phyloP scores from a whole-genome alignment of 2,797 vertebrate genomes.

The Labeo calbasu region DNA sequence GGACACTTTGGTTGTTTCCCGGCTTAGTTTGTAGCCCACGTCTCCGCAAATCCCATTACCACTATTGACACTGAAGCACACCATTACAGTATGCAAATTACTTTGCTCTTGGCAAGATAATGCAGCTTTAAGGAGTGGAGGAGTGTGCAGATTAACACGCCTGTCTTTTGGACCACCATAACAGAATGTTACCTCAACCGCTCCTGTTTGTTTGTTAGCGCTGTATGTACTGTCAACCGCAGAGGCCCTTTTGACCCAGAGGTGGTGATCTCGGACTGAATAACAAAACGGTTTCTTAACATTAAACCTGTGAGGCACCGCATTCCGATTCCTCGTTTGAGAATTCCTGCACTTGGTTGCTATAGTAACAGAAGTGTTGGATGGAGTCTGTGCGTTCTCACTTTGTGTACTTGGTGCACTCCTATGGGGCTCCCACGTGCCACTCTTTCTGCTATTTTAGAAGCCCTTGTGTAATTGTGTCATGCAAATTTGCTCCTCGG shows the following conservation, averaged over 20 bases:
- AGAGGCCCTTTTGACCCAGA: conserved; percentile 56
- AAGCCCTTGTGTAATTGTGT: conserved; percentile 65
- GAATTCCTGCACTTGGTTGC: conserved; percentile 77
- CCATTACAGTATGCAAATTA: conserved; percentile 74
- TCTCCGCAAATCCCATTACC: conserved; percentile 78
- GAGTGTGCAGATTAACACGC: conserved; percentile 41
- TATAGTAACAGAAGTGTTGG: conserved; percentile 74
- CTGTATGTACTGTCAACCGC: conserved; percentile 29
- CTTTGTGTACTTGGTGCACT: conserved; percentile 68
- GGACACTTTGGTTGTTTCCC: conserved; percentile 56
- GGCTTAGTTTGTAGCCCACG: conserved; percentile 72
- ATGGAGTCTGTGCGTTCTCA: conserved; percentile 62
- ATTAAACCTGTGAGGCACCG: conserved; percentile 28
- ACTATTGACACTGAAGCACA: conserved; percentile 71
- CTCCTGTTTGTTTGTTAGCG: conserved; percentile 33
- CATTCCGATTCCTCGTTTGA: conserved; percentile 55
- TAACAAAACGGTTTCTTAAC: conserved; percentile 69
- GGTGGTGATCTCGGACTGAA: conserved; percentile 53
- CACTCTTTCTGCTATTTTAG: conserved; percentile 67
- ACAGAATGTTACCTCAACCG: neutral
- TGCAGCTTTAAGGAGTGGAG: conserved; percentile 60
- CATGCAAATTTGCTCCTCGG: conserved; percentile 54
- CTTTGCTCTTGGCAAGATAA: conserved; percentile 63
- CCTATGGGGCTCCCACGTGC: conserved; percentile 70
- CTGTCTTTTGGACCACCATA: conserved; percentile 34